These are phyloP conservation scores for Ciconia stormi DNA, from an alignment of 2,113 vertebrate genomes.

Conservation along the genomic window DNA sequence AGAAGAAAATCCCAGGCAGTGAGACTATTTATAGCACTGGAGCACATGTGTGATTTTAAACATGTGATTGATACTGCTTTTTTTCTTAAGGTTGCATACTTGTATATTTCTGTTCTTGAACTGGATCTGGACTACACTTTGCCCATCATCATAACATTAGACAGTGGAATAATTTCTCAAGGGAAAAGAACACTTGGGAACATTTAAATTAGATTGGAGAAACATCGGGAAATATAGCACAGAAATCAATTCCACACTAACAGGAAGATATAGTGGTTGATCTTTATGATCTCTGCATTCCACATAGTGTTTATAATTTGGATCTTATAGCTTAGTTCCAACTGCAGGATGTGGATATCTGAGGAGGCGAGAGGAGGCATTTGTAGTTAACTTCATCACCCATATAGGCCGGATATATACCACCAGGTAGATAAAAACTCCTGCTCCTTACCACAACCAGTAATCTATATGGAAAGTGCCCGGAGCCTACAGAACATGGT, in stretches of 20 bases:
- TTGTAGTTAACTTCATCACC: neutral
- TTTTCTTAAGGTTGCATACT: neutral
- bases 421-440: neutral
- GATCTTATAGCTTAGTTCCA: constrained; percentile 16
- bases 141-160: neutral
- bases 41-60: neutral
- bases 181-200: constrained; percentile 33
- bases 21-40: neutral
- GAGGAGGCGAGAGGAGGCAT: neutral
- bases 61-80: neutral
- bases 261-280: constrained; percentile 28
- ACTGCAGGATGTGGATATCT: neutral
- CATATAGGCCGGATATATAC: neutral
- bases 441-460: neutral
- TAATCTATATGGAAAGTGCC: neutral
- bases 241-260: constrained; percentile 56
- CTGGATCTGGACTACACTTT: neutral
- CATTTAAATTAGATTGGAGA: constrained; percentile 38
- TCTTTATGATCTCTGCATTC: constrained; percentile 31
- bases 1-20: constrained; percentile 20
- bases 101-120: neutral
- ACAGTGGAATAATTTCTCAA: constrained; percentile 20
- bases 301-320: neutral
- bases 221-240: constrained; percentile 43
- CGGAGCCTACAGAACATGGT: neutral